phyloP scores from a whole-genome alignment of 2,113 vertebrate genomes.

The Campylomormyrus tamandua region DNA sequence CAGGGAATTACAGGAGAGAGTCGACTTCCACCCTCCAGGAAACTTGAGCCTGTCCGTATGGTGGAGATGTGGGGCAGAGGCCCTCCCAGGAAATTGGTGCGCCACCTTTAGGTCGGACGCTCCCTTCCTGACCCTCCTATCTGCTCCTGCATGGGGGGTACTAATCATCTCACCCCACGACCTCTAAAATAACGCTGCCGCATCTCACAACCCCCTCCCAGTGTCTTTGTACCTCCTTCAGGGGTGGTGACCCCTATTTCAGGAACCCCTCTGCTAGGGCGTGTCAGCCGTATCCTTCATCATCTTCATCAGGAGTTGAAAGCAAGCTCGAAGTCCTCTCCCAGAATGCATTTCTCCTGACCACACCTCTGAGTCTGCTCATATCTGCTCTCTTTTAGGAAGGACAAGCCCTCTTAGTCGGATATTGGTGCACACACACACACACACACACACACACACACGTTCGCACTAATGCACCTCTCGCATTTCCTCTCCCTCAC shows the following conservation, averaged over 20 bases:
- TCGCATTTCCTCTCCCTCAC: neutral
- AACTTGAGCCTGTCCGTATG: neutral
- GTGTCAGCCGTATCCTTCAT: neutral
- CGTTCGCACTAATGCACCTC: neutral
- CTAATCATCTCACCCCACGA: neutral
- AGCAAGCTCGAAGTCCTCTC: neutral
- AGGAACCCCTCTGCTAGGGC: neutral
- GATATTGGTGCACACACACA: neutral
- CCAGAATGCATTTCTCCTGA: neutral
- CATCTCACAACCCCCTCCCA: neutral
- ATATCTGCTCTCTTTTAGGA: neutral
- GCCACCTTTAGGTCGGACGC: neutral
- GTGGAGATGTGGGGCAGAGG: neutral
- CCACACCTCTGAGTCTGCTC: neutral
- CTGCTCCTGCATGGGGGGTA: neutral
- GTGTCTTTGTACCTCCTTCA: neutral
- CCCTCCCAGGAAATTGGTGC: neutral
- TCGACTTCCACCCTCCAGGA: neutral
- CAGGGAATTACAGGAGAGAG: neutral
- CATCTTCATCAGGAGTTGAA: neutral
- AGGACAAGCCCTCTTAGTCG: neutral
- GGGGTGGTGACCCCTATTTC: neutral
- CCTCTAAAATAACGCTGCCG: neutral
- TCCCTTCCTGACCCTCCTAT: neutral
- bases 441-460: neutral